These are phyloP conservation scores for Caenorhabditis panamensis DNA, from an alignment of 2,888 invertebrate genomes.

Conservation along the genomic window DNA sequence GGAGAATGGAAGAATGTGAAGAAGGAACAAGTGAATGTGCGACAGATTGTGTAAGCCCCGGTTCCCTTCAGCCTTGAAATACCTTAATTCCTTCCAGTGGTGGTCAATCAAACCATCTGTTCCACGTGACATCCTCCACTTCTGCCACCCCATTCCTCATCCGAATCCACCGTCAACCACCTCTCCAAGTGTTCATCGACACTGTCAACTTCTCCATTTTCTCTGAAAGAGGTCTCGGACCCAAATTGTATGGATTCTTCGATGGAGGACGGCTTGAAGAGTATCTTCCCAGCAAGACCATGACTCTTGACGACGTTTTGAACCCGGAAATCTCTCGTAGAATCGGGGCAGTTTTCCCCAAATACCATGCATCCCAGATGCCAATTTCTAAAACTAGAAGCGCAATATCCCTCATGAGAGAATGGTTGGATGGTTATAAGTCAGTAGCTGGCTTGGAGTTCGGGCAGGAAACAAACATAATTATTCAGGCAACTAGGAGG, in stretches of 20 bases:
- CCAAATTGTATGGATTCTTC: constrained; percentile 47
- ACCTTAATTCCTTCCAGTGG: constrained; percentile 17
- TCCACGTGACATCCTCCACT: constrained; percentile 46
- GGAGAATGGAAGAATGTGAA: constrained; percentile 38
- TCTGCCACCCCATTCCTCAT: too few species aligned
- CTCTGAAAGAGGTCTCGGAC: constrained; percentile 45
- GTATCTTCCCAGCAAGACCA: constrained; percentile 34
- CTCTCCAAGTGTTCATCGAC: constrained; percentile 25
- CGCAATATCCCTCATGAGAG: constrained; percentile 29
- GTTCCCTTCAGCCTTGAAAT: background rate
- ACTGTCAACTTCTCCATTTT: constrained; percentile 43
- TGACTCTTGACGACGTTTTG: constrained; percentile 10
- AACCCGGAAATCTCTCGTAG: constrained; percentile 19
- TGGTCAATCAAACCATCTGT: constrained; percentile 48
- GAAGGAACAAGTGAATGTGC: constrained; percentile 28
- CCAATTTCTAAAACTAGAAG: constrained; percentile 23
- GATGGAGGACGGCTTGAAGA: constrained; percentile 46
- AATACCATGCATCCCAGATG: constrained; percentile 30
- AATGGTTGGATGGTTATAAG: constrained; percentile 40
- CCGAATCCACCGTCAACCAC: constrained; percentile 33
- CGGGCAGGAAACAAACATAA: background rate
- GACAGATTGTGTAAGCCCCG: constrained; percentile 19
- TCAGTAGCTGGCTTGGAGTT: too few species aligned
- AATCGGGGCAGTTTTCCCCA: constrained; percentile 21
- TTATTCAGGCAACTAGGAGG: constrained; percentile 26